Conservation (phyloP, 1,140 invertebrate genomes). For the Ganaspis sp. region DNA sequence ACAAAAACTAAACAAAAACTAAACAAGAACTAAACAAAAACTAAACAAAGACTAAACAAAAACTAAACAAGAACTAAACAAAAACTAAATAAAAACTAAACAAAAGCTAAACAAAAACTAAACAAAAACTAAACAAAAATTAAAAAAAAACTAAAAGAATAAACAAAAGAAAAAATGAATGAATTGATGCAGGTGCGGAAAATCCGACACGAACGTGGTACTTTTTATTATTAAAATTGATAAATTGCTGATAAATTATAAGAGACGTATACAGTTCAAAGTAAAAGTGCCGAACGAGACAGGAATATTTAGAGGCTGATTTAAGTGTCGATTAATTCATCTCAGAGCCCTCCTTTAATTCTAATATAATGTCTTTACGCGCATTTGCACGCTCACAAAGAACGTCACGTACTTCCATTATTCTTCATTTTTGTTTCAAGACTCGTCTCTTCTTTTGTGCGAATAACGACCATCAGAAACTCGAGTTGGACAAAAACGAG, state of each 20-base stretch:
- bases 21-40: too few relatives aligned
- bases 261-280: neutral
- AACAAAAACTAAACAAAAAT: too few relatives aligned
- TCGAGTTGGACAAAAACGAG: neutral
- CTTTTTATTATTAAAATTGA: neutral
- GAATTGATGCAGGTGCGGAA: neutral
- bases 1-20: too few relatives aligned
- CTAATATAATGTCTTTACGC: constrained; percentile 25
- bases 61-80: too few relatives aligned
- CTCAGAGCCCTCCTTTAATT: constrained; percentile 15
- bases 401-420: constrained; percentile 23
- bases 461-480: constrained; percentile 22
- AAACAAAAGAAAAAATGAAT: too few relatives aligned
- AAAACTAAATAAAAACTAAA: too few relatives aligned
- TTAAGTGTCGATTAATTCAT: constrained; percentile 29
- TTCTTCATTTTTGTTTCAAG: constrained; percentile 25
- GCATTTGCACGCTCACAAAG: constrained; percentile 19
- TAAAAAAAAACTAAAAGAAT: too few relatives aligned
- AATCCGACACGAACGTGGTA: neutral
- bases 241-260: neutral
- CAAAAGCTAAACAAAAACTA: too few relatives aligned
- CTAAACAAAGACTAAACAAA: too few relatives aligned
- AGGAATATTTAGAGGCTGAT: constrained; percentile 23
- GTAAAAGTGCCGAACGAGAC: neutral
- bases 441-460: constrained; percentile 10